Evolutionary conservation across 2,113 vertebrate species (phyloP), one percentile per base, ranked within the genome.

Genomic region (Boleophthalmus pectinirostris): DNA sequence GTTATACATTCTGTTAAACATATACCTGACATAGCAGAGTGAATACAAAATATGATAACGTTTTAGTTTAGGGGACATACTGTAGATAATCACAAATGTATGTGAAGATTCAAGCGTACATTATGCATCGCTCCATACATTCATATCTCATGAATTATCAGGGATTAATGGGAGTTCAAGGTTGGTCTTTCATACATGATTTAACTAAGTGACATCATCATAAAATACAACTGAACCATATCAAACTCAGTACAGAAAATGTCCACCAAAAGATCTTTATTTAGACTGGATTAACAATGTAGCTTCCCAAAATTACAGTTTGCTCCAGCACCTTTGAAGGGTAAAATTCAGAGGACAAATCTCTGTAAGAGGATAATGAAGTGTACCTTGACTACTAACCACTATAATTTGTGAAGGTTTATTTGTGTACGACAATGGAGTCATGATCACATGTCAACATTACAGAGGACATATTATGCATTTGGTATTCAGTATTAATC

Each of bases 121-220:
- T 54, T n/a, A 54, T 58, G 21, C 56, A 58, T 24, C 21, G 12
- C 11, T 58, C 12, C 56, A 6, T 25, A 15, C 56, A 24, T 24
- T 14, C 56, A 25, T 25, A 58, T 58, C 56, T 58, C 56, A 25
- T 23, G 56, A 58, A 58, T 58, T 58, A 58, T 58, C 11, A 58
- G 23, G 51, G 51, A 21, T 54, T 54, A 53, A 54, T 54, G 51
- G 51, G 51, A 54, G 51, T 54, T 21, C 51, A 54, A 54, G 51
- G 51, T 54, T 54, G 23, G 24, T 58, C 21, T 58, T 24, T 58
- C 56, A 58, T 25, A 57, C 56, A 58, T 58, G 56, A 58, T 58
- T 58, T 58, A 58, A 5, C 56, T 58, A 54, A 54, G 20, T 58
- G 13, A 73, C 68, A 80, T 24, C 43, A 63, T 69, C 73, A 65